Evolutionary conservation across 2,888 invertebrate species (phyloP).

Genomic region (Meta bourneti): DNA sequence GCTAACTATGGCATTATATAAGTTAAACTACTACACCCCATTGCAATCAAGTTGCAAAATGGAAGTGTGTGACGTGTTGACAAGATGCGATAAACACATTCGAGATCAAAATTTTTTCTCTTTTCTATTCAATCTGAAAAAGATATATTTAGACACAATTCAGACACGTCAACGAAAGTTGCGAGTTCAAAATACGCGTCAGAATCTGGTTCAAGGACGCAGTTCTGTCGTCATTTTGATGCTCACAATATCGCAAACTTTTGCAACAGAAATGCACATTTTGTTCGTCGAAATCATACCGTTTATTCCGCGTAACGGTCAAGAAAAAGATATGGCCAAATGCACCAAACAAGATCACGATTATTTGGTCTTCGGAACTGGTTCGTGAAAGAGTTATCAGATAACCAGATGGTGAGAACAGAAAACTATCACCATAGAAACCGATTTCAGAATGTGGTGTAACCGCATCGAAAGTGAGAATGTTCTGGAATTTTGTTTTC

Average conservation of each 20-base stretch:
- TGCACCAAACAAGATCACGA: neutral
- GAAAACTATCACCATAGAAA: too few relatives aligned
- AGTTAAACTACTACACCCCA: too few relatives aligned
- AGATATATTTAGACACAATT: neutral
- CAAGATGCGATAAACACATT: neutral
- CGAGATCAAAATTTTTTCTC: neutral
- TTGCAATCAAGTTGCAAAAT: too few relatives aligned
- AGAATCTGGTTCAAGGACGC: neutral
- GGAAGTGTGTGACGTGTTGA: neutral
- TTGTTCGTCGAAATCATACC: neutral
- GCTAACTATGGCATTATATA: too few relatives aligned
- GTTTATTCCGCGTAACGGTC: neutral
- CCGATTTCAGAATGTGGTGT: neutral
- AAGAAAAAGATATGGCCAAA: neutral
- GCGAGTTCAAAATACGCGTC: neutral
- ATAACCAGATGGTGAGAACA: neutral
- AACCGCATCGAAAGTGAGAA: neutral
- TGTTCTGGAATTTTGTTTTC: too few relatives aligned
- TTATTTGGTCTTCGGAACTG: too few relatives aligned
- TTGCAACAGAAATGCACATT: neutral
- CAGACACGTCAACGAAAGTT: neutral
- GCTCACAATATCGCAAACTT: neutral
- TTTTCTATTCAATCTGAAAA: too few relatives aligned
- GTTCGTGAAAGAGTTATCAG: neutral
- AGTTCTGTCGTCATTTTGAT: neutral